Evolutionary conservation across 2,797 vertebrate genomes (phyloP), one percentile per base, ranked within the genome.

Genomic region (Scyliorhinus canicula): DNA sequence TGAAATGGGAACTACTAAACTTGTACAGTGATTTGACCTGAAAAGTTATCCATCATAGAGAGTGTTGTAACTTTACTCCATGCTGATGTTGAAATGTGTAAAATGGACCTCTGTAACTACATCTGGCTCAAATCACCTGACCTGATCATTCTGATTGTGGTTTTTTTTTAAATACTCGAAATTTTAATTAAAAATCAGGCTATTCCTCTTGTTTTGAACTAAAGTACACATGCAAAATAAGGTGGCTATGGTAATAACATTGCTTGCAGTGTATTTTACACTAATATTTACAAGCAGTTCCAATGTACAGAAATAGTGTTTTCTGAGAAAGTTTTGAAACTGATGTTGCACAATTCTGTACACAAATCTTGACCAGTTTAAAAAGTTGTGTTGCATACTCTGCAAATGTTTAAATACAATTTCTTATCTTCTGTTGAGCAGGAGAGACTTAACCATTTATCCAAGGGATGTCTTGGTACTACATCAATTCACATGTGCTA

Each of bases 361-460:
- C 0, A 94, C 69, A 74, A 74, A 14, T 94, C 71, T 69, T 74
- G 50, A 55, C 69, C 24, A 14, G 67, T 94, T 74, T 52, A 21
- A 55, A 52, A 55, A 26, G 65, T 63, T 65, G 88, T 35, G 40
- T 74, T 71, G 67, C 65, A 35, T 14, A 71, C 69, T 71, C 67
- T 52, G 50, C 47, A 94, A 52, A n/a, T 94, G 28, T 94, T 94
- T 94, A 50, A 71, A 52, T 94, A 52, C 44, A 52, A 21, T 50
- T 94, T 74, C 24, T 4, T 67, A 50, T 52, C 93, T 94, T 74
- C 93, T 94, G 93, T 52, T 94, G 93, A 94, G 93, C 93, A 74
- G 93, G 47, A 94, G 93, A 55, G 16, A 74, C 14, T 52, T 52
- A 71, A 71, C 93, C 88, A 65, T 55, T 94, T 74, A n/a, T 71